A percentile compares a stretch with the other conserved stretches of the same genome.
Evolutionary conservation across 2,888 invertebrate genomes (phyloP).

Genomic region (Eumacrocentrus americanus): DNA sequence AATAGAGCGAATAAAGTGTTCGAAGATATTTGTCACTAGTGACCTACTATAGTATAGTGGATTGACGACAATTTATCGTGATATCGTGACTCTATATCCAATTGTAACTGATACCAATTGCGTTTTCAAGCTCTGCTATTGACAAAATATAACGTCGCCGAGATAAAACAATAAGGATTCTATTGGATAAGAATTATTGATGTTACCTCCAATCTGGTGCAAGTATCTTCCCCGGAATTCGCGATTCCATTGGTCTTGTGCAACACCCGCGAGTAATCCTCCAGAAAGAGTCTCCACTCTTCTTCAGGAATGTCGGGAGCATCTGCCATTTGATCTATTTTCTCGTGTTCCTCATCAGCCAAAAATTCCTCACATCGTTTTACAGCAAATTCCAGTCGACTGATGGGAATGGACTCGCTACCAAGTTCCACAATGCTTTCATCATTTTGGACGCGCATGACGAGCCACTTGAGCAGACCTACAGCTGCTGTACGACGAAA

Average conservation of each 20-base stretch:
- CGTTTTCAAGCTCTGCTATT: neutral
- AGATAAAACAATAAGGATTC: neutral
- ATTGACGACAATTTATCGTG: too few species aligned
- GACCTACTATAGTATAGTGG: too few species aligned
- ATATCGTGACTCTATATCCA: neutral
- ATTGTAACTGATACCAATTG: neutral
- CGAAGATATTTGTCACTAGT: too few species aligned
- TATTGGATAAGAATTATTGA: neutral
- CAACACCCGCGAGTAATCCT: slow-evolving; percentile 70
- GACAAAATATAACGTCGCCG: neutral
- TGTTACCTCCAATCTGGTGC: slow-evolving; percentile 35
- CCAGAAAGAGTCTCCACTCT: slow-evolving; percentile 74
- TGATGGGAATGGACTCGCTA: slow-evolving; percentile 55
- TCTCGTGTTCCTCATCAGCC: slow-evolving; percentile 62
- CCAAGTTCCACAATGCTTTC: slow-evolving; percentile 33
- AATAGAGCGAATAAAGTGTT: too few species aligned
- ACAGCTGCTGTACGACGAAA: slow-evolving; percentile 81
- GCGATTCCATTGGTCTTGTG: slow-evolving; percentile 60
- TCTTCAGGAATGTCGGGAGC: slow-evolving; percentile 55
- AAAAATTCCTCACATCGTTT: slow-evolving; percentile 73
- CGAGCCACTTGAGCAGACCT: slow-evolving; percentile 73
- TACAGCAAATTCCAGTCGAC: slow-evolving; percentile 73
- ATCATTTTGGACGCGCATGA: slow-evolving; percentile 45
- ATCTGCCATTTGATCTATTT: slow-evolving; percentile 69
- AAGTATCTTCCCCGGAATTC: slow-evolving; percentile 24